Conservation (phyloP, 1,140 invertebrate species). For the Papilio polyxenes region DNA sequence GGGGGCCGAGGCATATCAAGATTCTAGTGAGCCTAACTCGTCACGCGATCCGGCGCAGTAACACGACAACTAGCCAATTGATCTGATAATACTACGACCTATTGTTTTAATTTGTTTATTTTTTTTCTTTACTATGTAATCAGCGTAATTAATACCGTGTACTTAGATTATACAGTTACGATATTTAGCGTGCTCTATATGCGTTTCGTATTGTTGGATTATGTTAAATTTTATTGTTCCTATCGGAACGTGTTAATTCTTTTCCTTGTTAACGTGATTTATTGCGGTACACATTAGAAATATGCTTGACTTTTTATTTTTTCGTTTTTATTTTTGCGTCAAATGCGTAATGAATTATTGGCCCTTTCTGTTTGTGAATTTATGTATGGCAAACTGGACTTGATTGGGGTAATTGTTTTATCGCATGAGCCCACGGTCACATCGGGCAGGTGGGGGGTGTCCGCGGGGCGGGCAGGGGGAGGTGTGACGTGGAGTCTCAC, state of each 20-base stretch:
- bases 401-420: conserved; percentile 76
- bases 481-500: conserved; percentile 50
- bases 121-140: conserved; percentile 54
- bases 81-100: conserved; percentile 57
- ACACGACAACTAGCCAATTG: conserved; percentile 59
- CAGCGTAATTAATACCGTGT: conserved; percentile 41
- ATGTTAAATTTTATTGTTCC: conserved; percentile 26
- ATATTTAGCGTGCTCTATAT: conserved; percentile 36
- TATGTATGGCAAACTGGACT: conserved; percentile 60
- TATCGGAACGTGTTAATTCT: conserved; percentile 18
- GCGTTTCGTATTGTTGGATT: conserved; percentile 26
- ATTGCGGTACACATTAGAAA: background rate
- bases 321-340: conserved; percentile 40
- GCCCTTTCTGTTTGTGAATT: conserved; percentile 62
- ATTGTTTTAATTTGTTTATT: conserved; percentile 58
- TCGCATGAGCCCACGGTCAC: conserved; percentile 67
- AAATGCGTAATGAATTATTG: conserved; percentile 56
- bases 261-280: conserved; percentile 27
- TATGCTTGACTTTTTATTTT: conserved; percentile 19
- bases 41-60: conserved; percentile 64
- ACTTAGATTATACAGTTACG: conserved; percentile 37
- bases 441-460: conserved; percentile 50
- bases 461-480: conserved; percentile 37
- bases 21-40: conserved; percentile 55
- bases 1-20: conserved; percentile 63